Evolutionary conservation across 2,797 vertebrate genomes (phyloP).

Genomic region (Spinus olivaceus): DNA sequence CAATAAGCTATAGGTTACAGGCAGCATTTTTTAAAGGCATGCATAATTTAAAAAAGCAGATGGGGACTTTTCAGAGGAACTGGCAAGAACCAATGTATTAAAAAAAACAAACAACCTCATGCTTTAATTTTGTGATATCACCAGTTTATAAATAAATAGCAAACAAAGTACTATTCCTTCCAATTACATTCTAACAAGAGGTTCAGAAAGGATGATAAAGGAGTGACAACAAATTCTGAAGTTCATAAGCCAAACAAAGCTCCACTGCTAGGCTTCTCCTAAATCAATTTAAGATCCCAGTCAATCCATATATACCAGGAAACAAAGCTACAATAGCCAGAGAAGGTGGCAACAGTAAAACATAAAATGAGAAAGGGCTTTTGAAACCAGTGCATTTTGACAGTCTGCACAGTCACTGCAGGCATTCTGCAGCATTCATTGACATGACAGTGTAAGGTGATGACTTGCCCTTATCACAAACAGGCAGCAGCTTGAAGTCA

Average conservation of each 20-base stretch:
- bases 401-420: neutral
- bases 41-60: conserved; percentile 30
- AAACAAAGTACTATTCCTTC: neutral
- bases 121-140: neutral
- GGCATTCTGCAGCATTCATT: neutral
- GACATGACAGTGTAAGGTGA: neutral
- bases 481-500: neutral
- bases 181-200: neutral
- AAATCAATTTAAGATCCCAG: neutral
- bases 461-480: conserved; percentile 31
- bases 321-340: neutral
- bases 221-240: neutral
- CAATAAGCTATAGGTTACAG: neutral
- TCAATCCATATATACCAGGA: neutral
- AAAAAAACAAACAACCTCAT: neutral
- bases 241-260: neutral
- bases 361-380: neutral
- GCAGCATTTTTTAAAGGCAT: neutral
- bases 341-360: neutral
- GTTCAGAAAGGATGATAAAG: neutral
- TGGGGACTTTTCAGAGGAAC: neutral
- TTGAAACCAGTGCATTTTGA: neutral
- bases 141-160: neutral
- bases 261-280: neutral
- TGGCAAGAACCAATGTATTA: neutral